Evolutionary conservation across 2,797 vertebrate species (phyloP).

Genomic region (Naso thynnoides): DNA sequence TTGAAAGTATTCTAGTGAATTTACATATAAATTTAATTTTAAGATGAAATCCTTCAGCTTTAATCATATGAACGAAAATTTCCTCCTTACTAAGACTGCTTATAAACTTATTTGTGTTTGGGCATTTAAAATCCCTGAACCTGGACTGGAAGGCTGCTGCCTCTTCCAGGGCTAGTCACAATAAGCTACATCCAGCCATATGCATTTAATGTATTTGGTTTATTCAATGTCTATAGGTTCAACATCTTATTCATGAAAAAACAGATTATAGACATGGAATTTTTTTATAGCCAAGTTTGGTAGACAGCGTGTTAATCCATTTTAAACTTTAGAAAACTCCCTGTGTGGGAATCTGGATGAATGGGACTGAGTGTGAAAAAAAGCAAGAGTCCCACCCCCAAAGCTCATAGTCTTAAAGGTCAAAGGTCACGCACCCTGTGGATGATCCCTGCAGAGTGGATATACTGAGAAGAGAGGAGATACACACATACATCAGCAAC

Average conservation of each 20-base stretch:
- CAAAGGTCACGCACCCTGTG: constrained; percentile 92
- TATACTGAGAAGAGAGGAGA: constrained; percentile 87
- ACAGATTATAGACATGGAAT: not conserved
- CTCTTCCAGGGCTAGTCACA: not conserved
- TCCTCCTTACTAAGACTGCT: not conserved
- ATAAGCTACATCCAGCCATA: not conserved
- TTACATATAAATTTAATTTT: too few relatives aligned
- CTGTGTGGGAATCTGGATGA: constrained; percentile 66
- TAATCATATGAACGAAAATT: not conserved
- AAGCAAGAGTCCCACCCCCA: constrained; percentile 64
- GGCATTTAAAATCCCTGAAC: not conserved
- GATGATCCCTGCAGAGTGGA: constrained; percentile 96
- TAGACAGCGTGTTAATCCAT: not conserved
- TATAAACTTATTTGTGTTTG: not conserved
- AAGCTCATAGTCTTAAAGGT: constrained; percentile 66
- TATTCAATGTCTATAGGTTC: not conserved
- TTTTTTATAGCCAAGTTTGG: constrained; percentile 13
- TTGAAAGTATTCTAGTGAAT: too few relatives aligned
- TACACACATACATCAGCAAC: constrained; percentile 20
- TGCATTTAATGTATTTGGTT: not conserved
- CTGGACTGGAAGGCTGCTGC: not conserved
- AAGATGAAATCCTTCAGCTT: not conserved
- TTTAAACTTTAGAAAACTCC: constrained; percentile 13
- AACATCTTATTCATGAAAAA: not conserved
- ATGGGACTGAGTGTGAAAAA: constrained; percentile 69